phyloP scores from a whole-genome alignment of 2,797 vertebrate species.

The Adelosebastes latens region DNA sequence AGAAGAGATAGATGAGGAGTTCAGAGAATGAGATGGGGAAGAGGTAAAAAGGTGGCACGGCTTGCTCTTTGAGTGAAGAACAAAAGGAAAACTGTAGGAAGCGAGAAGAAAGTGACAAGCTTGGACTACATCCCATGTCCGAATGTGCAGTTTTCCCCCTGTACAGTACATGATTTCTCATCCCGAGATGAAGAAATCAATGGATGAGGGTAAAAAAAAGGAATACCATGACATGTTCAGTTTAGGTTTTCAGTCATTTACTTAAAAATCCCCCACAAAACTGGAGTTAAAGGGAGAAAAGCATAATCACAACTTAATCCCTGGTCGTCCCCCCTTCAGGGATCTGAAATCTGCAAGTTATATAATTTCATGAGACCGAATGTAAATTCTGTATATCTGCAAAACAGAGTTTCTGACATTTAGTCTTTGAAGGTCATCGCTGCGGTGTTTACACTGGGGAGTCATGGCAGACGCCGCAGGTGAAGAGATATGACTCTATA shows the following conservation, averaged over 20 bases:
- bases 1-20: slow-evolving; percentile 42
- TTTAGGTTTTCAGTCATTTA: neutral
- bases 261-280: neutral
- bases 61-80: slow-evolving; percentile 30
- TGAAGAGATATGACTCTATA: neutral
- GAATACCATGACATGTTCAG: neutral
- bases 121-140: neutral
- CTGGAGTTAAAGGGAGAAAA: neutral
- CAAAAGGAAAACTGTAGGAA: slow-evolving; percentile 39
- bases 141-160: slow-evolving; percentile 2
- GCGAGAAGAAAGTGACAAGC: slow-evolving; percentile 32
- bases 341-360: neutral
- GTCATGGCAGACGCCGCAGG: neutral
- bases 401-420: neutral
- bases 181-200: neutral
- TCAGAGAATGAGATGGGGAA: slow-evolving; percentile 29
- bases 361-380: neutral
- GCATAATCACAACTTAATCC: neutral
- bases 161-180: neutral
- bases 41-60: slow-evolving; percentile 30
- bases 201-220: neutral
- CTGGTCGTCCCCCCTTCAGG: neutral
- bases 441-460: neutral
- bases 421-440: neutral
- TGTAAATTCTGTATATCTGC: neutral